Evolutionary conservation across 2,888 invertebrate genomes (phyloP), one percentile per base, ranked within the genome.

Genomic region (Cosmia trapezina): DNA sequence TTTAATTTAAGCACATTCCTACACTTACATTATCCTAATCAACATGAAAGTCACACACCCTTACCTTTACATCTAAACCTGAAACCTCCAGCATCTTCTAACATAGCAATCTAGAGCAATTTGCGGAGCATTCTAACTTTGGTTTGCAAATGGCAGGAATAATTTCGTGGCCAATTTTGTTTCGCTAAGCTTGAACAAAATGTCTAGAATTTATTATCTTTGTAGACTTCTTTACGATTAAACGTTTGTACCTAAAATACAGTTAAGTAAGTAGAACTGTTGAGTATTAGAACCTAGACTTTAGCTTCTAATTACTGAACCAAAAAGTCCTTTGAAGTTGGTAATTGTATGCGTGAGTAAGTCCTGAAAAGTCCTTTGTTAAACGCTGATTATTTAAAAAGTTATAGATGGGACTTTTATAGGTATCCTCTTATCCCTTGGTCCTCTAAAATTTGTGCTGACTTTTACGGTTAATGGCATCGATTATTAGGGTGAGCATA

Each of bases 61-160:
- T 51, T 9, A 11, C 17, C 5, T 51, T 54, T 7, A 54, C 14
- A 14, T 53, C 47, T 37, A 22, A 33, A 43, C 33, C 22, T 43
- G 12, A 3, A 49, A 49, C 51, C 61, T 65, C 12, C 17, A 47
- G 11, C 9, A 49, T 63, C 17, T 22, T 51, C 22, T 49, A 12
- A 72, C 53, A 70, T 28, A 43, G 43, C 49, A 69, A 73, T 78
- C 53, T 73, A 79, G 74, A 69, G 74, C 77, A 80, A 84, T 86
- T 83, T 77, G 67, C 61, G 54, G 43, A 62, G 78, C 73, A 84
- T 87, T 85, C 85, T 80, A 84, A 84, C 81, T 87, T 88, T 84
- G 83, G 83, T 84, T 88, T 85, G 84, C 83, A 85, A 88, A 88
- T 86, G 68, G 56, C 66, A 45, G 51, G 82, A 85, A 80, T 84